A percentile compares a stretch with the other conserved stretches of the same genome.
Conservation (phyloP, 2,888 invertebrate genomes). For the Habroteleia sp. region DNA sequence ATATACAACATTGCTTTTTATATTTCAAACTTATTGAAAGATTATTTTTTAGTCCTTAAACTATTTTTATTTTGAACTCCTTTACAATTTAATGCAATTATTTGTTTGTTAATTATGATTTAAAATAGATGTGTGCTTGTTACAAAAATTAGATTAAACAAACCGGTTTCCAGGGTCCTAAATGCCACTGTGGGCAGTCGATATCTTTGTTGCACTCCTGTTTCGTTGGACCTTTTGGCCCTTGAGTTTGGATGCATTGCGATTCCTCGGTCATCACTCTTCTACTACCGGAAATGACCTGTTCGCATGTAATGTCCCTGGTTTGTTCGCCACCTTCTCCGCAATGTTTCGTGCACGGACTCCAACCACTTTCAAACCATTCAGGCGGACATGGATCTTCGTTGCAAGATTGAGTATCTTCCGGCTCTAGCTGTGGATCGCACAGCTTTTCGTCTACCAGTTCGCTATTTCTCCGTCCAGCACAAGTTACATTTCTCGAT, state of each 20-base stretch:
- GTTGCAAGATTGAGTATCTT: conserved; percentile 87
- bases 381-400: conserved; percentile 89
- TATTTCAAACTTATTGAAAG: too few relatives aligned
- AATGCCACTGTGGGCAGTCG: conserved; percentile 92
- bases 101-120: too few relatives aligned
- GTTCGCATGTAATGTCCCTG: conserved; percentile 90
- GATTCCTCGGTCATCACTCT: conserved; percentile 88
- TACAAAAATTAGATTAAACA: too few relatives aligned
- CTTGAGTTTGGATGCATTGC: conserved; percentile 86
- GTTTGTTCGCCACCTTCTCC: conserved; percentile 88
- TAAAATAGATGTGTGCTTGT: too few relatives aligned
- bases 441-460: conserved; percentile 89
- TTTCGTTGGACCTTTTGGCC: conserved; percentile 86
- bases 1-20: too few relatives aligned
- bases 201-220: conserved; percentile 89
- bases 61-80: too few relatives aligned
- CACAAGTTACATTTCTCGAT: conserved; percentile 90
- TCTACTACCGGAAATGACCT: conserved; percentile 87
- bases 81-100: too few relatives aligned
- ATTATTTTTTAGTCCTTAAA: too few relatives aligned
- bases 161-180: conserved; percentile 95
- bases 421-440: conserved; percentile 88
- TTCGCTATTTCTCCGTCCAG: conserved; percentile 87
- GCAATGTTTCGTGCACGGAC: conserved; percentile 90
- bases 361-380: conserved; percentile 92